Conservation (phyloP, 2,888 invertebrate genomes). For the Cantharis flavilabris region DNA sequence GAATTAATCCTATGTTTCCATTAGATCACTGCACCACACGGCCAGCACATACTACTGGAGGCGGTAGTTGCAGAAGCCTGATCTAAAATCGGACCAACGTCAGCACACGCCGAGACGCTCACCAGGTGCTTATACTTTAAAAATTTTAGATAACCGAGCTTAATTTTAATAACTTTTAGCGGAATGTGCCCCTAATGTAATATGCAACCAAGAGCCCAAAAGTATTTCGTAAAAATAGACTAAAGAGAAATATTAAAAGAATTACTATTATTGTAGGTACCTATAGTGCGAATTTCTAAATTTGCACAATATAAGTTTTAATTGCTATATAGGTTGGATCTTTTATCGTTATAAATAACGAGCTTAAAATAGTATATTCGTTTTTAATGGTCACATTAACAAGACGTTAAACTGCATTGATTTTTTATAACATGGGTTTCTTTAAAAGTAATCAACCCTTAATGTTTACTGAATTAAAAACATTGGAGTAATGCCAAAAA, state of each 20-base stretch:
- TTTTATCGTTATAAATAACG: background rate
- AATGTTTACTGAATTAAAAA: no score
- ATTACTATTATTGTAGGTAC: background rate
- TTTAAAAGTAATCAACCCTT: no score
- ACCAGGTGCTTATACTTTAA: background rate
- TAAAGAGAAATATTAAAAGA: background rate
- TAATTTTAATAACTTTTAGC: background rate
- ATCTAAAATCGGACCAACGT: slow-evolving; percentile 41
- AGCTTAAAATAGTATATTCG: background rate
- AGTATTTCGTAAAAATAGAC: background rate
- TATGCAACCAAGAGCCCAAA: background rate
- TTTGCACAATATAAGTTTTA: background rate
- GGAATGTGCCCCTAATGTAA: background rate
- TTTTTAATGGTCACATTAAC: background rate
- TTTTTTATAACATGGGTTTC: background rate
- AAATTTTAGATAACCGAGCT: background rate
- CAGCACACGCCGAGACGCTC: slow-evolving; percentile 38
- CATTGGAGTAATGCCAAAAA: no score
- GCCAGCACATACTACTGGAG: slow-evolving; percentile 37
- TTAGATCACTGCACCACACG: slow-evolving; percentile 40
- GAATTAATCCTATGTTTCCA: slow-evolving; percentile 39
- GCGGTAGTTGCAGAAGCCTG: slow-evolving; percentile 33
- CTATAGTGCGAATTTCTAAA: background rate
- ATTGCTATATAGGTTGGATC: background rate
- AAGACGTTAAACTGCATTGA: background rate